Percentiles rank a stretch among this genome's conserved stretches.
phyloP scores from a whole-genome alignment of 2,888 invertebrate genomes.

The Cephus sareptanus region DNA sequence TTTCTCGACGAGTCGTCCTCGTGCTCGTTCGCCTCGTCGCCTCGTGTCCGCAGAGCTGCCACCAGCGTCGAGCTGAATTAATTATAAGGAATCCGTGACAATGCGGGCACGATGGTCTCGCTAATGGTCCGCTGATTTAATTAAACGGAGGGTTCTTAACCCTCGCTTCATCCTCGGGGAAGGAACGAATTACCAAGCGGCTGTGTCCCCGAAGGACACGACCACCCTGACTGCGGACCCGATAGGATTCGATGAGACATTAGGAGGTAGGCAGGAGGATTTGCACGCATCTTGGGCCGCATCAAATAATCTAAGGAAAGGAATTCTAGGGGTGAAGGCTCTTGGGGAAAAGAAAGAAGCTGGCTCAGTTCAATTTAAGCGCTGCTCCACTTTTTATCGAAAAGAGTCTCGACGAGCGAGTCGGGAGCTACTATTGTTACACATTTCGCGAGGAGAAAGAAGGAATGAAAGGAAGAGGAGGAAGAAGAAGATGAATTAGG shows the following conservation, averaged over 20 bases:
- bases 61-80: constrained; percentile 51
- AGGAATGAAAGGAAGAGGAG: constrained; percentile 18
- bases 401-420: neutral
- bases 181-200: neutral
- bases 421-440: too few species aligned
- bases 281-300: neutral
- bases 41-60: constrained; percentile 34
- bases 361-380: neutral
- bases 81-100: constrained; percentile 55
- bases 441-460: neutral
- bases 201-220: neutral
- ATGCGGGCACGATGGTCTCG: constrained; percentile 45
- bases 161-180: constrained; percentile 5
- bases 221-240: too few species aligned
- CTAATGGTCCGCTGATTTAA: constrained; percentile 58
- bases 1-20: constrained; percentile 29
- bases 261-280: constrained; percentile 19
- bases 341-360: too few species aligned
- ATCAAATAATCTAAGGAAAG: too few species aligned
- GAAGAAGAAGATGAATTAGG: neutral
- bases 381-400: neutral
- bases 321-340: too few species aligned
- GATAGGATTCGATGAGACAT: constrained; percentile 12
- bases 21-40: constrained; percentile 33
- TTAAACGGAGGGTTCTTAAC: constrained; percentile 46